A percentile compares a stretch with the other conserved stretches of the same genome.
phyloP scores from a whole-genome alignment of 1,140 invertebrate species.

The Mesaphorura yosii region DNA sequence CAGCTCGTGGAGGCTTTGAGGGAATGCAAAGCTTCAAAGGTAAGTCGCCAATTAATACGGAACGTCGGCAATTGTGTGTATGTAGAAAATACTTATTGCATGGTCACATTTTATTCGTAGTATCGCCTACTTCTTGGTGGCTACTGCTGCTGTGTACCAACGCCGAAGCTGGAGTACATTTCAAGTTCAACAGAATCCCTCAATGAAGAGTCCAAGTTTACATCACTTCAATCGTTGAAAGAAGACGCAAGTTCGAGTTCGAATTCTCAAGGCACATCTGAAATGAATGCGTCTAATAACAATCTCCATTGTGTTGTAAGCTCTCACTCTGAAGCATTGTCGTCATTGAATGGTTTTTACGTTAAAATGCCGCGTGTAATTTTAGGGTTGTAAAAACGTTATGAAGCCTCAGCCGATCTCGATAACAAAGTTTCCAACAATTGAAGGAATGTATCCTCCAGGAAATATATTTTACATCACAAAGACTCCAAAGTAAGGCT shows the following conservation, averaged over 20 bases:
- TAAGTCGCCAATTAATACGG: not conserved
- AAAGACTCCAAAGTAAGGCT: slow-evolving; percentile 12
- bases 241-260: not conserved
- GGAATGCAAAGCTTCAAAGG: slow-evolving; percentile 22
- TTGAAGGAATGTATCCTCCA: slow-evolving; percentile 51
- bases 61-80: no score
- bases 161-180: not conserved
- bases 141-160: slow-evolving; percentile 40
- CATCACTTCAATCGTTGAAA: not conserved
- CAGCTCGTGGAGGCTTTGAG: slow-evolving; percentile 6
- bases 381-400: not conserved
- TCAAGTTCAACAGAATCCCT: not conserved
- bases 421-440: not conserved
- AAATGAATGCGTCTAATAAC: no score
- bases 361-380: slow-evolving; percentile 8
- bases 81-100: no score
- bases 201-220: not conserved
- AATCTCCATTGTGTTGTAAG: no score
- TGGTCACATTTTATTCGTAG: slow-evolving; percentile 42
- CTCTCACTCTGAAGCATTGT: no score
- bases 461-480: slow-evolving; percentile 58
- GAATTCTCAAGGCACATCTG: no score
- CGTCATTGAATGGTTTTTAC: not conserved
- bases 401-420: not conserved
- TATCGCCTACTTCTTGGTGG: slow-evolving; percentile 65